These are phyloP conservation scores for Coregonus clupeaformis DNA, from an alignment of 2,113 vertebrate genomes.

Conservation along the genomic window DNA sequence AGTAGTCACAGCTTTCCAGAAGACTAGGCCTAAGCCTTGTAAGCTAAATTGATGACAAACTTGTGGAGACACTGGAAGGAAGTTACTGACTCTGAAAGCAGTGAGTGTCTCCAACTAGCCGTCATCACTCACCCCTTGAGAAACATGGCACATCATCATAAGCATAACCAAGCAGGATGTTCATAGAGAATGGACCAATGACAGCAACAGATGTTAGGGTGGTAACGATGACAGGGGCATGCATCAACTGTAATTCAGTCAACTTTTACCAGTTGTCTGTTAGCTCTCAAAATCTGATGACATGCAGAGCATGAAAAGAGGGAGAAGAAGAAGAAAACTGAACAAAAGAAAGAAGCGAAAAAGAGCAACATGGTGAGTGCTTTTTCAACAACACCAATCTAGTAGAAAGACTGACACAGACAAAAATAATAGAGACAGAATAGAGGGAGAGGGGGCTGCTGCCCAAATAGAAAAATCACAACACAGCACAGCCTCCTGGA, in stretches of 20 bases:
- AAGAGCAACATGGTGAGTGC: constrained; percentile 34
- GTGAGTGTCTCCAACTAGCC: too few relatives aligned
- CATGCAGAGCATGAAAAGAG: constrained; percentile 82
- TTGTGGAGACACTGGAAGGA: too few relatives aligned
- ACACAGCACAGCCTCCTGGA: not conserved
- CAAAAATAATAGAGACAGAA: not conserved
- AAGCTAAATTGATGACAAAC: too few relatives aligned
- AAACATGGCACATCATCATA: not conserved
- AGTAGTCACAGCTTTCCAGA: too few relatives aligned
- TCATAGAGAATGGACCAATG: not conserved
- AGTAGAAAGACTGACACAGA: not conserved
- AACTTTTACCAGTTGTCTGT: constrained; percentile 92
- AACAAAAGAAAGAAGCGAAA: constrained; percentile 58
- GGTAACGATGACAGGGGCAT: constrained; percentile 32
- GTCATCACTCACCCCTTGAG: too few relatives aligned
- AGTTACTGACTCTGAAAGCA: too few relatives aligned
- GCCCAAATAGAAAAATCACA: not conserved
- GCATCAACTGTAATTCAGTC: constrained; percentile 59
- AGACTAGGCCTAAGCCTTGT: too few relatives aligned
- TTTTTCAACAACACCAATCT: constrained; percentile 10
- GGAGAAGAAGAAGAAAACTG: constrained; percentile 63
- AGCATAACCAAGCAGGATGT: not conserved
- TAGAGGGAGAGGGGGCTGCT: constrained; percentile 1
- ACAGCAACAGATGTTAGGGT: not conserved
- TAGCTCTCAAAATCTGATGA: constrained; percentile 90